A percentile compares a stretch with the other conserved stretches of the same genome.
Conservation (phyloP, 2,113 vertebrate genomes). For the Periophthalmus modestus region DNA sequence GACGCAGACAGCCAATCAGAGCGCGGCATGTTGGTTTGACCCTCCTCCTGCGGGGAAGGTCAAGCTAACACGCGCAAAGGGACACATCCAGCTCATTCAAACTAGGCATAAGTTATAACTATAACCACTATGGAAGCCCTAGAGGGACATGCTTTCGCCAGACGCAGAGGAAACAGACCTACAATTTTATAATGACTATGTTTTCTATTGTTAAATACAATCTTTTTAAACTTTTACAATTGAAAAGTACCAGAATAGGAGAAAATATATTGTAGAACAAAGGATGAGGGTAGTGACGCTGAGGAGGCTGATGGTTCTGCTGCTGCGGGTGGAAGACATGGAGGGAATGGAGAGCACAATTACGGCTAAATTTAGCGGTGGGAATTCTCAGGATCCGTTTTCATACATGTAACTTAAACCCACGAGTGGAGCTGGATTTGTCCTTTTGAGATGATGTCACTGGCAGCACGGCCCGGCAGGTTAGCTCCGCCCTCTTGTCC, state of each 20-base stretch:
- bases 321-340: neutral
- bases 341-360: too few species aligned
- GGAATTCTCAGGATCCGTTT: neutral
- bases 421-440: constrained; percentile 6
- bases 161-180: too few species aligned
- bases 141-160: neutral
- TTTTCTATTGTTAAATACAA: neutral
- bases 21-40: constrained; percentile 31
- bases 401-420: neutral
- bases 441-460: neutral
- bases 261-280: neutral
- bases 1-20: constrained; percentile 37
- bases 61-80: constrained; percentile 28
- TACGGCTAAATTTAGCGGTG: too few species aligned
- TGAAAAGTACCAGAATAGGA: too few species aligned
- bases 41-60: constrained; percentile 25
- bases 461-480: constrained; percentile 1
- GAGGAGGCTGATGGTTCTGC: neutral
- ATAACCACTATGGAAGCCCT: neutral
- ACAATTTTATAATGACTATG: neutral
- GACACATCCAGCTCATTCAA: constrained; percentile 45
- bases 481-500: neutral
- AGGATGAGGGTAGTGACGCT: too few species aligned
- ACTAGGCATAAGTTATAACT: neutral
- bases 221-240: too few species aligned